Evolutionary conservation across 2,797 vertebrate genomes (phyloP), one percentile per base, ranked within the genome.

Genomic region (Urophycis tenuis): DNA sequence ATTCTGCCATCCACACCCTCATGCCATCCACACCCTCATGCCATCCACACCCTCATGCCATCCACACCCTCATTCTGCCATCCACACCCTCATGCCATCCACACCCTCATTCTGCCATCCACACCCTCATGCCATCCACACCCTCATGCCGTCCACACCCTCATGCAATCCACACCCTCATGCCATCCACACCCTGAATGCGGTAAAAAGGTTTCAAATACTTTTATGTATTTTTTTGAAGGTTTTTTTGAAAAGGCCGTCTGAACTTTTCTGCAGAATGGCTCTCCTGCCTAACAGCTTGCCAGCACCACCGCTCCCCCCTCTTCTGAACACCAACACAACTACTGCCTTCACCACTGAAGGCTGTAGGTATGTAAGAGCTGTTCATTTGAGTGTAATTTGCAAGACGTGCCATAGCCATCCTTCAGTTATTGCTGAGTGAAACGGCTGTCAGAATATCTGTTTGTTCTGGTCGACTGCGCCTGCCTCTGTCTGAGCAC

Each of bases 221-320:
- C 36, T 39, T 53, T 53, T 0, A 53, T 36, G 11, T 73, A 2
- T 29, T 41, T 29, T 41, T 39, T 36, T 41, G 78, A 86, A 81
- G 77, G 15, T 75, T 84, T 72, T 12, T 75, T 84, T 72, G 79
- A 77, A 77, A 85, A 80, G 53, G 53, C 53, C 22, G 84, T 87
- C 80, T 81, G 70, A 85, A 85, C 83, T 81, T 79, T 71, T 78
- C 77, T 15, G n/a, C 49, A 53, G 17, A 53, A 53, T 53, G 49
- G 19, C 39, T 45, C 41, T 17, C 41, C 45, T 49, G 15, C 45
- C 3, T 14, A 41, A 41, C 39, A 41, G 39, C 1, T 15, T 3
- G 17, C 45, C 45, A 49, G 5, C 45, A 49, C 45, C 45, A 6
- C 39, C 15, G 0, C 39, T 12, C 39, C 12, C 39, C 15, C 39